Evolutionary conservation across 2,113 vertebrate genomes (phyloP).

Genomic region (Mus spicilegus): DNA sequence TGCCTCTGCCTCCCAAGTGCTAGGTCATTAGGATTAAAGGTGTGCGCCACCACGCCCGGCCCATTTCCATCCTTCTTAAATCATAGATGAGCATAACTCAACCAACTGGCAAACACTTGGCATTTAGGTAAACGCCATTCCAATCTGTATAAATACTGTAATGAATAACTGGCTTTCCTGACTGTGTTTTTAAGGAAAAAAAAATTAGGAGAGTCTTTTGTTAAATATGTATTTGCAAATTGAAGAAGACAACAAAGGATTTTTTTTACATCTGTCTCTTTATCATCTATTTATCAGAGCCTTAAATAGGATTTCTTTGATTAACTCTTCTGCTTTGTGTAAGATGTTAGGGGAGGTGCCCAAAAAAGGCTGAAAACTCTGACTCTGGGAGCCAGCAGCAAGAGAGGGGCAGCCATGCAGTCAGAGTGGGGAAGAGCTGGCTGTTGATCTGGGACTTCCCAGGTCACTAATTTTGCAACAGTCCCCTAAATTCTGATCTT

Average conservation of each 20-base stretch:
- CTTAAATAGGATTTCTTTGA: slow-evolving; percentile 39
- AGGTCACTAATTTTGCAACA: slow-evolving; percentile 77
- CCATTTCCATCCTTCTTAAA: slow-evolving; percentile 32
- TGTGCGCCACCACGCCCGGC: too few relatives aligned
- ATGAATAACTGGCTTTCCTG: slow-evolving; percentile 53
- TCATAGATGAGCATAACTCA: slow-evolving; percentile 9
- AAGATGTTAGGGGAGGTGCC: background rate
- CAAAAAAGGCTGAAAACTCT: background rate
- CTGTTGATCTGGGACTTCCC: slow-evolving; percentile 56
- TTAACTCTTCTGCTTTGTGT: slow-evolving; percentile 52
- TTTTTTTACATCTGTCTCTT: background rate
- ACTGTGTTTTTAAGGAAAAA: background rate
- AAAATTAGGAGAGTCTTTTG: slow-evolving; percentile 49
- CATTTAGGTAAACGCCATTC: slow-evolving; percentile 62
- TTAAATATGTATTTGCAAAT: slow-evolving; percentile 56
- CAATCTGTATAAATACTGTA: slow-evolving; percentile 43
- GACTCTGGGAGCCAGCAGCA: background rate
- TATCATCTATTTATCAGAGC: background rate
- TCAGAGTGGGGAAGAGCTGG: slow-evolving; percentile 63
- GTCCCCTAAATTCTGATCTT: slow-evolving; percentile 51
- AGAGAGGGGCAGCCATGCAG: background rate
- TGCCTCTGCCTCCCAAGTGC: too few relatives aligned
- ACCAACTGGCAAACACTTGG: slow-evolving; percentile 44
- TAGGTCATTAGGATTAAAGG: too few relatives aligned
- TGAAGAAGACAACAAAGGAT: background rate